Conservation (phyloP, 1,140 invertebrate genomes). For the Caenorhabditis briggsae region DNA sequence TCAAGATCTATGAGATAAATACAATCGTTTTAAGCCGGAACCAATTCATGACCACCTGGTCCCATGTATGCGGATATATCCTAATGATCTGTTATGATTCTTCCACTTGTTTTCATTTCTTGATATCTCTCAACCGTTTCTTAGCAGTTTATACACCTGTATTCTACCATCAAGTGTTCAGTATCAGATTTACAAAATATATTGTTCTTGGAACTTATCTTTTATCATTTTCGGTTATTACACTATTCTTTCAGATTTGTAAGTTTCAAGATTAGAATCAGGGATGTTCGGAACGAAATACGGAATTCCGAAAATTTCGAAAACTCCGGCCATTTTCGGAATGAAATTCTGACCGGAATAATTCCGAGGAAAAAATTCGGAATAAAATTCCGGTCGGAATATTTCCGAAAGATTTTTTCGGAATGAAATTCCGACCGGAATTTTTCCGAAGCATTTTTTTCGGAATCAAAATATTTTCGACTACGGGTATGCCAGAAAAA, state of each 20-base stretch:
- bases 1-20: neutral
- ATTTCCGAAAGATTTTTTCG: too few species aligned
- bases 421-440: too few species aligned
- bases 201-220: neutral
- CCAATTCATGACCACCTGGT: neutral
- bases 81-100: slow-evolving; percentile 20
- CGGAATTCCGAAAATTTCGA: too few species aligned
- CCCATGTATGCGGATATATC: neutral
- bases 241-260: slow-evolving; percentile 26
- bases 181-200: neutral
- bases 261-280: too few species aligned
- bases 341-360: too few species aligned
- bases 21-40: neutral
- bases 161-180: slow-evolving; percentile 1
- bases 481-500: too few species aligned
- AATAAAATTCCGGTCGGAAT: too few species aligned
- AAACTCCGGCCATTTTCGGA: too few species aligned
- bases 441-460: too few species aligned
- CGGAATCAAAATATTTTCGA: too few species aligned
- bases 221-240: neutral
- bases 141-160: slow-evolving; percentile 11
- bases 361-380: too few species aligned
- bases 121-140: neutral
- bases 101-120: neutral
- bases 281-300: too few species aligned